Evolutionary conservation across 1,140 invertebrate species (phyloP), one percentile per base, ranked within the genome.

Genomic region (Galleria mellonella): DNA sequence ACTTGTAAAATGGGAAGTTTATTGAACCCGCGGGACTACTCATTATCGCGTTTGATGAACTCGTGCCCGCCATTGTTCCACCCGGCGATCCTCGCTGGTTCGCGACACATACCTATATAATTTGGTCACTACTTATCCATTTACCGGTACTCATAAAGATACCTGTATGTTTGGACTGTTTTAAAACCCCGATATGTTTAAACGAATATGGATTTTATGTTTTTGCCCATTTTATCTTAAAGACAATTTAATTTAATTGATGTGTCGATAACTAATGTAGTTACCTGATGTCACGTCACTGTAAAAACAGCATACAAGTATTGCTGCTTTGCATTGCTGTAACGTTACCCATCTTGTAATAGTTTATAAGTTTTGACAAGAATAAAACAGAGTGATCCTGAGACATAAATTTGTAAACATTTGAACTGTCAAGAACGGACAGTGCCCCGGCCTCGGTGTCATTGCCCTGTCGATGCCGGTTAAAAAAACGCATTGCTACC

Each of bases 371-470:
- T 23, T 23, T 23, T 8, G 51, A 69, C 58, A 45, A 60, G 59
- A 61, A 23, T 23, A 3, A 23, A 23, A 6, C 17, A 23, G 51
- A 66, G 62, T 63, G 68, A 70, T 75, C 72, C 72, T 75, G 67
- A 77, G 69, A 73, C 71, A 70, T 69, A 65, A 66, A 71, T 67
- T 23, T 77, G 68, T 83, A 82, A 83, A 83, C 75, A 85, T 83
- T 82, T 83, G 76, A 83, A 83, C 78, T 83, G 78, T 85, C 78
- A 83, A 83, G 82, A 85, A 83, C 78, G 82, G 82, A 53, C 82
- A 83, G 76, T 77, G 77, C 76, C 71, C 78, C 76, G 75, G 61
- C 65, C 60, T 55, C 55, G 62, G 68, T 71, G 81, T 84, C 78
- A 83, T 72, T 83, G 81, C 81, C 81, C 81, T 64, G 67, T 53